Evolutionary conservation across 1,140 invertebrate genomes (phyloP).

Genomic region (Lamellibrachia luymesi): DNA sequence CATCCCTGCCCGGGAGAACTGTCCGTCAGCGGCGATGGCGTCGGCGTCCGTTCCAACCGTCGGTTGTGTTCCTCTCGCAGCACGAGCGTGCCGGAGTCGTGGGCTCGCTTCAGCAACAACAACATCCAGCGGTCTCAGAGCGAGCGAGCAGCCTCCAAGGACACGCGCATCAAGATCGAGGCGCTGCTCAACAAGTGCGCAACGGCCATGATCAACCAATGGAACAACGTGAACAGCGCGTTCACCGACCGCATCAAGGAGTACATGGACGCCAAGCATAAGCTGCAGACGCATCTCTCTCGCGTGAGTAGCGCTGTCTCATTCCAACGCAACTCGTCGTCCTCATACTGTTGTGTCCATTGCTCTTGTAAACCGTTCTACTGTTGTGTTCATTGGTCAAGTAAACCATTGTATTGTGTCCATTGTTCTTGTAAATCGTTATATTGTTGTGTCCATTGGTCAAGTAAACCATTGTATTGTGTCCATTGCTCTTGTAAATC

Average conservation of each 20-base stretch:
- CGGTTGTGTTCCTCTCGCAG: conserved; percentile 49
- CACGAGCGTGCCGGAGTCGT: conserved; percentile 79
- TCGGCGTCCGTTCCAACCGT: not conserved
- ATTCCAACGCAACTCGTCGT: no score
- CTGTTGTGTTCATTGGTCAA: no score
- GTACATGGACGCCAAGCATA: conserved; percentile 63
- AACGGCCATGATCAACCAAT: conserved; percentile 25
- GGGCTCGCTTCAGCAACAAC: conserved; percentile 83
- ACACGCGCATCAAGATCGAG: conserved; percentile 64
- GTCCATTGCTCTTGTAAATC: no score
- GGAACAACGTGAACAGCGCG: conserved; percentile 48
- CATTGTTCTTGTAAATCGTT: no score
- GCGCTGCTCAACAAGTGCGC: conserved; percentile 22
- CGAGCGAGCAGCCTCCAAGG: conserved; percentile 77
- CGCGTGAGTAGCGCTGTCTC: conserved; percentile 62
- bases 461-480: no score
- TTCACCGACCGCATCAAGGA: conserved; percentile 54
- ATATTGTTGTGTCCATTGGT: no score
- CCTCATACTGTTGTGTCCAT: no score
- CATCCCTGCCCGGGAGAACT: not conserved
- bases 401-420: no score
- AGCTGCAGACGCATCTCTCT: conserved; percentile 79
- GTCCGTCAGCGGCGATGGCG: not conserved
- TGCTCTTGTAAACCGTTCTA: no score
- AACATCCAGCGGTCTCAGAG: conserved; percentile 81